Evolutionary conservation across 2,888 invertebrate genomes (phyloP), one percentile per base, ranked within the genome.

Genomic region (Amaurobius ferox): DNA sequence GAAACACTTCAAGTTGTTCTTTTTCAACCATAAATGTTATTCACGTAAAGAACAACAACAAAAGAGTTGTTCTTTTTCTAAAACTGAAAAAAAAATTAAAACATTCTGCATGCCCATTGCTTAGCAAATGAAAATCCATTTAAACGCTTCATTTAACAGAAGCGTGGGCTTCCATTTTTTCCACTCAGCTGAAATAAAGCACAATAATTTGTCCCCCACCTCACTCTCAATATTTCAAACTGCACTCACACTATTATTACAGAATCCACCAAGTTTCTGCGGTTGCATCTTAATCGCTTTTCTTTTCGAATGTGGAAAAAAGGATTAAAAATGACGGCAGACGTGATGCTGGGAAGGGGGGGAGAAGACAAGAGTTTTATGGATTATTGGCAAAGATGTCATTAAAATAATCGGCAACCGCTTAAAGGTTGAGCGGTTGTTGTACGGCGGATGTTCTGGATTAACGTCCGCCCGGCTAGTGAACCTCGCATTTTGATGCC

Each of bases 61-160:
- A n/a, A n/a, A n/a, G n/a, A n/a, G n/a, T 16, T 66, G 29, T 13
- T 16, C n/a, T 30, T n/a, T 23, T 66, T 30, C 30, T 7, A 66
- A 66, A n/a, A 30, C 16, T 13, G 64, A 13, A 30, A 19, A 30
- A 19, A 44, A 29, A 3, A 19, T 3, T 29, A 7, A n/a, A n/a
- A n/a, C n/a, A n/a, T n/a, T n/a, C n/a, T n/a, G n/a, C n/a, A n/a
- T n/a, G n/a, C n/a, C n/a, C n/a, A n/a, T n/a, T n/a, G n/a, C n/a
- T n/a, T n/a, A n/a, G n/a, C n/a, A n/a, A n/a, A n/a, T n/a, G n/a
- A n/a, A 16, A 19, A 23, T 67, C 40, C 26, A 32, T 26, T 76
- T 67, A 28, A 76, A 66, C 16, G 66, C 32, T 76, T 76, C 32
- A 67, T 67, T 48, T 44, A 76, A 29, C 26, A 13, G n/a, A n/a